Conservation (phyloP, 2,797 vertebrate species). For the Sebastes trivittatus region DNA sequence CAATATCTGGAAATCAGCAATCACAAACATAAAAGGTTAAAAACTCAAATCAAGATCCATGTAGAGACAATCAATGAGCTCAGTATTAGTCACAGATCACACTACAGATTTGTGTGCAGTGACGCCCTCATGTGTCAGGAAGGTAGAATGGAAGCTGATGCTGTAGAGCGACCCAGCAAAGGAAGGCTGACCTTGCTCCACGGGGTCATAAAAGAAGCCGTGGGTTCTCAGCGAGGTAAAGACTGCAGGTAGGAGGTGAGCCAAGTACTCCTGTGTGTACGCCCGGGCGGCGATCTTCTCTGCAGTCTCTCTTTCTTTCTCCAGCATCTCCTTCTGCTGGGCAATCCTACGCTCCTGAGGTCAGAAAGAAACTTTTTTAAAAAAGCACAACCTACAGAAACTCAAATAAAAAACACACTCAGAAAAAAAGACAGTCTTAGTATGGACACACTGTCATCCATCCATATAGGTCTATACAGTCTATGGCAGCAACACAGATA, state of each 20-base stretch:
- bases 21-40: not conserved
- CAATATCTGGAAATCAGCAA: constrained; percentile 84
- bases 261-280: constrained; percentile 86
- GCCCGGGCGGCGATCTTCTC: constrained; percentile 90
- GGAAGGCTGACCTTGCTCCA: constrained; percentile 86
- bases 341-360: constrained; percentile 85
- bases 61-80: not conserved
- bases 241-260: constrained; percentile 87
- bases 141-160: not conserved
- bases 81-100: not conserved
- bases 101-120: not conserved
- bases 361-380: not conserved
- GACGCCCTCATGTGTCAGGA: constrained; percentile 2
- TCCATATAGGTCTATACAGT: too few relatives aligned
- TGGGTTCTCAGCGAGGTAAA: constrained; percentile 84
- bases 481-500: not conserved
- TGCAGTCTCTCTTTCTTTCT: constrained; percentile 82
- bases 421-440: not conserved
- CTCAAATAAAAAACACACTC: not conserved
- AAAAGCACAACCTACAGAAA: not conserved
- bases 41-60: not conserved
- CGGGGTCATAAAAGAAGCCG: constrained; percentile 91
- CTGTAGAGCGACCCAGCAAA: not conserved
- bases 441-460: not conserved
- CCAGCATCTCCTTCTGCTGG: constrained; percentile 82